A percentile compares a stretch with the other conserved stretches of the same genome.
These are phyloP conservation scores for Argya squamiceps DNA, from an alignment of 2,797 vertebrate species.

Conservation along the genomic window DNA sequence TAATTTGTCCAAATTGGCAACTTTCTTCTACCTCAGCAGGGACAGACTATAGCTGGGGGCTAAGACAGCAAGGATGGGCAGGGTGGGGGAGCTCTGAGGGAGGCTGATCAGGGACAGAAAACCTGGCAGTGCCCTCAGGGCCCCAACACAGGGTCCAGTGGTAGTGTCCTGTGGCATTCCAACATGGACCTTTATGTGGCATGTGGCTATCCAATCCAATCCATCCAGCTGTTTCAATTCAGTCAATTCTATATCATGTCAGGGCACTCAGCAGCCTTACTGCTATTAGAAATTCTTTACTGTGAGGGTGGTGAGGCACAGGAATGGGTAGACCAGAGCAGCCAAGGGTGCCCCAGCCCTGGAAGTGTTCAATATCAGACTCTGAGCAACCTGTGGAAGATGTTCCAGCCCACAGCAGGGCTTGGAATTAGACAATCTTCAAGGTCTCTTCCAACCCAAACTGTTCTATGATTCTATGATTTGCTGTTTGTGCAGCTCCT, in stretches of 20 bases:
- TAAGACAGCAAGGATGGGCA: background rate
- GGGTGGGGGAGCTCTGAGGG: accelerated
- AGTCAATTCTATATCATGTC: background rate
- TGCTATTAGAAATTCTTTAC: background rate
- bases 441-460: background rate
- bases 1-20: background rate
- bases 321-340: background rate
- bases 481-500: background rate
- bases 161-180: background rate
- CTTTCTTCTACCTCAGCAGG: background rate
- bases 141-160: background rate
- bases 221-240: background rate
- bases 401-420: background rate
- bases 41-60: background rate
- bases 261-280: background rate
- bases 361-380: background rate
- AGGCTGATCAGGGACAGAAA: background rate
- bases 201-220: background rate
- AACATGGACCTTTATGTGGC: accelerated
- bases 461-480: background rate
- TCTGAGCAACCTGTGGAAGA: background rate
- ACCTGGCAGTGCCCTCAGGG: background rate
- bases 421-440: background rate
- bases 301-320: background rate
- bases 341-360: background rate